phyloP scores from a whole-genome alignment of 2,888 invertebrate genomes.

The Selenia dentaria region DNA sequence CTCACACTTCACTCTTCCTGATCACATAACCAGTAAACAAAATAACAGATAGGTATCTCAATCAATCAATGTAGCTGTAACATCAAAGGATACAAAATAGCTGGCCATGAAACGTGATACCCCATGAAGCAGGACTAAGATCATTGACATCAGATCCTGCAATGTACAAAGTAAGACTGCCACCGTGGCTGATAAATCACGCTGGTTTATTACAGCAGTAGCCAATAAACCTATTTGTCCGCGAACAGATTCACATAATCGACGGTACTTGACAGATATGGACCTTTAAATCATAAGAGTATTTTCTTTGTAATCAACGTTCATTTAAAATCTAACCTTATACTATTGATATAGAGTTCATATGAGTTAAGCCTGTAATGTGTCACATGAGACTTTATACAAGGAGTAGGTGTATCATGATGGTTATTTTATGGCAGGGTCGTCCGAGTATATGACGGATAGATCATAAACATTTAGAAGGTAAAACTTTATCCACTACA shows the following conservation, averaged over 20 bases:
- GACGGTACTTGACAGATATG: conserved; percentile 69
- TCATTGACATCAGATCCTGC: conserved; percentile 48
- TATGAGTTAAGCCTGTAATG: conserved; percentile 13
- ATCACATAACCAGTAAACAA: too few species aligned
- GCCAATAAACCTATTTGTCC: conserved; percentile 80
- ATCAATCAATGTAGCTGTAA: too few species aligned
- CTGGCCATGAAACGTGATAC: conserved; percentile 39
- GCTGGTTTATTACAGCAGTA: conserved; percentile 68
- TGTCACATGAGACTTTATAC: conserved; percentile 44
- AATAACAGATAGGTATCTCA: too few species aligned
- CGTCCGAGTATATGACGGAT: conserved; percentile 50
- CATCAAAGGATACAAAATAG: too few species aligned
- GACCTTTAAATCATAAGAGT: conserved; percentile 69
- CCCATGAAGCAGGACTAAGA: conserved; percentile 22
- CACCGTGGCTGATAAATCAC: conserved; percentile 64
- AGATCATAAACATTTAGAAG: conserved; percentile 54
- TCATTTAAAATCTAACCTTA: conserved; percentile 39
- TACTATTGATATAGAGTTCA: conserved; percentile 26
- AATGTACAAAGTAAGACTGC: conserved; percentile 50
- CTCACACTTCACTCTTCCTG: too few species aligned
- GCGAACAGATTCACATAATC: conserved; percentile 73
- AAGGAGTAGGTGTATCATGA: conserved; percentile 52
- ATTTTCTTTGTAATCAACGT: conserved; percentile 60
- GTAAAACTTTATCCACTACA: conserved; percentile 16
- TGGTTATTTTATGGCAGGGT: conserved; percentile 60